Evolutionary conservation across 1,140 invertebrate species (phyloP).

Genomic region (Tetramorium simillimum): DNA sequence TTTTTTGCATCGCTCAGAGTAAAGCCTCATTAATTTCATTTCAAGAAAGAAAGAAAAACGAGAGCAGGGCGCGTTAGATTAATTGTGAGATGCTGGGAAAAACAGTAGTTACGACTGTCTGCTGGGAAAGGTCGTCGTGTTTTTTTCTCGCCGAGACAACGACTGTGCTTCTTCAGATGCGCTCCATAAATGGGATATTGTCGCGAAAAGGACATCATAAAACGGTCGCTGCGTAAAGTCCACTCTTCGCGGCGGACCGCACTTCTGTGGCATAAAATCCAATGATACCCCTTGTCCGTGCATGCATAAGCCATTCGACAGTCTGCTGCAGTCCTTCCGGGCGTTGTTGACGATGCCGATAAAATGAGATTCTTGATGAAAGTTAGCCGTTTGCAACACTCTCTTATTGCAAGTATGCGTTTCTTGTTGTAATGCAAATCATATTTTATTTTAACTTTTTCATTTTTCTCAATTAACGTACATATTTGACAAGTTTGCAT

Average conservation of each 20-base stretch:
- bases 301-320: constrained; percentile 10
- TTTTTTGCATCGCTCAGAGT: neutral
- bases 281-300: neutral
- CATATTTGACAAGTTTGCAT: neutral
- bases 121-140: neutral
- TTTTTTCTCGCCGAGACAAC: neutral
- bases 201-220: constrained; percentile 35
- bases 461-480: neutral
- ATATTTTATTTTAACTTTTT: neutral
- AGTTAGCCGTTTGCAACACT: neutral
- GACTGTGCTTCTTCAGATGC: neutral
- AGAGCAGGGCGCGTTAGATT: neutral
- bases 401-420: neutral
- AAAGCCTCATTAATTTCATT: constrained; percentile 29
- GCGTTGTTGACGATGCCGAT: neutral
- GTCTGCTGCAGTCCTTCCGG: neutral
- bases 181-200: constrained; percentile 42
- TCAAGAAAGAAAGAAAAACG: neutral
- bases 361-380: constrained; percentile 9
- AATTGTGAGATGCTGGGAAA: constrained; percentile 11
- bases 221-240: constrained; percentile 39
- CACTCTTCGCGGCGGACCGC: neutral
- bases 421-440: neutral
- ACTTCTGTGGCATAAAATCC: constrained; percentile 38
- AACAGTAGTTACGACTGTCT: constrained; percentile 8